Evolutionary conservation across 2,888 invertebrate genomes (phyloP).

Genomic region (Xestoiulus laeticollis): DNA sequence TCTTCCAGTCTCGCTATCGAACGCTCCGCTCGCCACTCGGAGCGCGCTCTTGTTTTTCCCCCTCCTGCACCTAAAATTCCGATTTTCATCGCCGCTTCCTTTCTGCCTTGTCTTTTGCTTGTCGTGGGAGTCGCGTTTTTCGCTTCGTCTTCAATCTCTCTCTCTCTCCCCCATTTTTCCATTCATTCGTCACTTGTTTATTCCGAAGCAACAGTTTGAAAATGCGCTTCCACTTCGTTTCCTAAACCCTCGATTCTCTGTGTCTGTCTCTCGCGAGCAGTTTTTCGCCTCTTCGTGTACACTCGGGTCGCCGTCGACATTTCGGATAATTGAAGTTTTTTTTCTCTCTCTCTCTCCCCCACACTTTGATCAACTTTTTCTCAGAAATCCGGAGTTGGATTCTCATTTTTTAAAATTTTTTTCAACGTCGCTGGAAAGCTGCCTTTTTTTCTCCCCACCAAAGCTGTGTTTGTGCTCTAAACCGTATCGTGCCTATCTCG

Average conservation of each 20-base stretch:
- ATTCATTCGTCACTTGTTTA: not conserved
- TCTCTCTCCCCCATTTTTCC: not conserved
- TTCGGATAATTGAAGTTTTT: constrained; percentile 5
- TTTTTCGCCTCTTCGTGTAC: too few relatives aligned
- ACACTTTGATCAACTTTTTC: not conserved
- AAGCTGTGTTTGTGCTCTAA: not conserved
- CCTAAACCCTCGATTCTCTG: not conserved
- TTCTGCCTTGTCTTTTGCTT: constrained; percentile 32
- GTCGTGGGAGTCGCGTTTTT: constrained; percentile 15
- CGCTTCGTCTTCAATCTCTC: not conserved
- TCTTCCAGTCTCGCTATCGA: not conserved
- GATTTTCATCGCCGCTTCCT: not conserved
- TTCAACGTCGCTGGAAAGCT: not conserved
- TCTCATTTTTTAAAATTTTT: not conserved
- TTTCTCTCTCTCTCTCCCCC: not conserved
- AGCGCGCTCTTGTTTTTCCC: constrained; percentile 1
- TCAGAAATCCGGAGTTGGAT: not conserved
- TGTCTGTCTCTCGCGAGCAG: not conserved
- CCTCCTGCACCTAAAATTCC: not conserved
- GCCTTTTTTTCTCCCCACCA: not conserved
- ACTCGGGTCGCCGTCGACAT: not conserved
- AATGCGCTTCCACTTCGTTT: not conserved
- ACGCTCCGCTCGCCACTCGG: not conserved
- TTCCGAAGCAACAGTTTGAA: not conserved
- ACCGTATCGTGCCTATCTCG: not conserved